Evolutionary conservation across 1,140 invertebrate species (phyloP), one percentile per base, ranked within the genome.

Genomic region (Drosophila sulfurigaster): DNA sequence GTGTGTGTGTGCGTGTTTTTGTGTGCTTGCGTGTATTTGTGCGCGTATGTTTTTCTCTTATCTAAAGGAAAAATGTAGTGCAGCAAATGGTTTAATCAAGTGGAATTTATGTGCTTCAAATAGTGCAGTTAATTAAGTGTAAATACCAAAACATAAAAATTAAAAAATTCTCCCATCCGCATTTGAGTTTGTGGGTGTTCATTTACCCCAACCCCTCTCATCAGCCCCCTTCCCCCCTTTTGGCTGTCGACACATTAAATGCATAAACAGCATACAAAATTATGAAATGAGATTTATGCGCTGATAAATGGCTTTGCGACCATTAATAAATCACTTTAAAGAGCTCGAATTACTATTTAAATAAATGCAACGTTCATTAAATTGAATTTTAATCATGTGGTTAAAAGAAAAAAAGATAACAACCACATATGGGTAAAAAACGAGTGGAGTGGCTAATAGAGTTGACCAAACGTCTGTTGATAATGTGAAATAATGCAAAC

Each of bases 51-150:
- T 63, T 63, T 73, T 43, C 46, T 46, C 16, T 78, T 81, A 77
- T 81, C 77, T 75, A 43, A 71, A 56, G 63, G 60, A 67, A 79
- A 83, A 75, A 57, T 72, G 52, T 75, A 81, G 85, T 85, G 83
- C 80, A 78, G 52, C 81, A 73, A 88, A 88, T 81, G 85, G 85
- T 85, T 90, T 90, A 90, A 89, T 89, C 85, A 90, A 89, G 85
- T 90, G 85, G 82, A 89, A 89, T 89, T 89, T 89, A 89, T 89
- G 81, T 85, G 86, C 86, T 74, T 65, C 48, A 35, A 79, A 79
- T 76, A 81, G 70, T 85, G 78, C 85, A 89, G 85, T 85, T 89
- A 83, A 89, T 89, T 89, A 79, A 89, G 86, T 89, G 85, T 81
- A 85, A 89, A 89, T 89, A 82, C 66, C 64, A 73, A 69, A 79